Evolutionary conservation across 2,113 vertebrate genomes (phyloP).

Genomic region (Poeciliopsis prolifica): DNA sequence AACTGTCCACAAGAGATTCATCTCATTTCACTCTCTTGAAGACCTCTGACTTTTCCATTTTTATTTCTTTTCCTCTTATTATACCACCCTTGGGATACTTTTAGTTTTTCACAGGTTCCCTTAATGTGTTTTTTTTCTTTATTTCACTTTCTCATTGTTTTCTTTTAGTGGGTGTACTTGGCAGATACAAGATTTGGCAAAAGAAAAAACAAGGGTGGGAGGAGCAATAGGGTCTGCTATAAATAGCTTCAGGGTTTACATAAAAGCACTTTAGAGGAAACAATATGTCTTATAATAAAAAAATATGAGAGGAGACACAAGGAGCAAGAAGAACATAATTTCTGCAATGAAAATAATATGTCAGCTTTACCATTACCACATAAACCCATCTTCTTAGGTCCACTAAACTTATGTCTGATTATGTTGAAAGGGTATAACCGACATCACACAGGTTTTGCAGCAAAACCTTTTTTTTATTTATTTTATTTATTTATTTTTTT

Average conservation of each 20-base stretch:
- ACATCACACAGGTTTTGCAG: constrained; percentile 5
- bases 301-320: neutral
- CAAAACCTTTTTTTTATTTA: neutral
- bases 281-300: neutral
- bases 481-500: constrained; percentile 22
- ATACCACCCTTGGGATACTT: constrained; percentile 24
- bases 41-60: neutral
- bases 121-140: constrained; percentile 5
- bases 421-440: constrained; percentile 1
- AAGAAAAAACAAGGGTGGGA: constrained; percentile 1
- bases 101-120: constrained; percentile 15
- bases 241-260: constrained; percentile 15
- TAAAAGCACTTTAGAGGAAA: constrained; percentile 16
- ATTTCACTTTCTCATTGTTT: constrained; percentile 16
- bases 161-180: constrained; percentile 1
- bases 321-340: neutral
- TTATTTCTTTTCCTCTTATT: constrained; percentile 11
- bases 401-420: constrained; percentile 18
- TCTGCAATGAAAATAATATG: constrained; percentile 7
- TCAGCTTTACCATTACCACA: neutral
- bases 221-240: constrained; percentile 7
- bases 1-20: constrained; percentile 35
- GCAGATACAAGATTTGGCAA: constrained; percentile 8
- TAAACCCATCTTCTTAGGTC: constrained; percentile 3
- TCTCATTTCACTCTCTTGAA: constrained; percentile 27